Base-by-base conservation (phyloP, 2,888 invertebrate species). In the Branchipolynoe longqiensis region DNA sequence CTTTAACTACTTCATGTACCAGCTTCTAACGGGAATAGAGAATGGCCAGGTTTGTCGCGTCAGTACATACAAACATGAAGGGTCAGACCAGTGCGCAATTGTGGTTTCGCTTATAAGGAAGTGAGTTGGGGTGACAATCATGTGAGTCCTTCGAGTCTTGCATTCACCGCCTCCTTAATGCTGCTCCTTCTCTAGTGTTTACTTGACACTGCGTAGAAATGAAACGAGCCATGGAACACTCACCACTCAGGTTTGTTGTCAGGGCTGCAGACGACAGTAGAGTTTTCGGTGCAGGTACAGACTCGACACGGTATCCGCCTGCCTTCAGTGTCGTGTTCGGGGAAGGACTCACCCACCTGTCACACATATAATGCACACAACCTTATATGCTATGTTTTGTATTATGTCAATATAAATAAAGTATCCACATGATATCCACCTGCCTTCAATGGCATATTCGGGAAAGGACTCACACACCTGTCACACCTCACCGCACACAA, bases 321-420 rank as follows among this genome's bases (percentile, higher is more conserved):
- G 28, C 31, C 78, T 12, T 78, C 54, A 0, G 31, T 0, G 28
- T 78, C 78, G 0, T 31, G 6, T 48, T 78, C 78, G 1, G 78
- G 78, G 78, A 78, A 78, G 0, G 78, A 25, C 48, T 78, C 78
- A n/a, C 78, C 78, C 41, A 18, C 25, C 78, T 78, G 54, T 31
- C 4, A 38, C 6, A 69, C 36, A 4, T 14, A 31, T 4, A 69
- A 12, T 12, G 18, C 18, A 48, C 48, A 48, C 18, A 18, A 18
- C 48, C 48, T 18, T 48, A 8, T 48, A 48, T 48, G 48, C 48
- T n/a, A n/a, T n/a, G n/a, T n/a, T n/a, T n/a, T n/a, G n/a, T n/a
- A n/a, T n/a, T n/a, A n/a, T n/a, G n/a, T n/a, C n/a, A n/a, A n/a
- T n/a, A n/a, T n/a, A n/a, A n/a, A n/a, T n/a, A n/a, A n/a, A n/a